Conservation (phyloP, 2,797 vertebrate genomes). For the Botia almorhae region DNA sequence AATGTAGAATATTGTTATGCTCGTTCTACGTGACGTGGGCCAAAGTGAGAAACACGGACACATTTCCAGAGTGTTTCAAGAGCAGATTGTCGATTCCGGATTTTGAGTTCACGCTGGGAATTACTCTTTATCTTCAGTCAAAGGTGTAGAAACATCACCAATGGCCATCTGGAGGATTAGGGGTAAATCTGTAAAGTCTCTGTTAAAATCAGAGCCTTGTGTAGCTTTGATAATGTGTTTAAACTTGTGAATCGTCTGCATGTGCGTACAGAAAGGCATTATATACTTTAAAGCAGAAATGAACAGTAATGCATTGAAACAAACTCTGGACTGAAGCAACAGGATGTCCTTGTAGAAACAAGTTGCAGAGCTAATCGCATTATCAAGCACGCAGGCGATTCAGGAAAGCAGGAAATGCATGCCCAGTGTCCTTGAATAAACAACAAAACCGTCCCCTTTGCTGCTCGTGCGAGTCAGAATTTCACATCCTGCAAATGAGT, state of each 20-base stretch:
- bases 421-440: conserved; percentile 47
- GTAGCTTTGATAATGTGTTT: conserved; percentile 16
- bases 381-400: conserved; percentile 55
- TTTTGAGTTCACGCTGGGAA: conserved; percentile 1
- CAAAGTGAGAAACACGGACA: neutral
- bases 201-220: too few relatives aligned
- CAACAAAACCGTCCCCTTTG: neutral
- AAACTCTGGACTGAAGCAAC: conserved; percentile 43
- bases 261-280: neutral
- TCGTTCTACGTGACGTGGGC: neutral
- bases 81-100: conserved; percentile 14
- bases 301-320: conserved; percentile 6
- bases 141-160: conserved; percentile 19
- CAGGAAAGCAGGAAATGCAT: conserved; percentile 61
- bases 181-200: neutral
- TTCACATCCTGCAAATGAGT: neutral
- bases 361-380: conserved; percentile 56
- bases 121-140: conserved; percentile 14
- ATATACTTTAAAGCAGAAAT: neutral
- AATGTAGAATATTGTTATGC: neutral
- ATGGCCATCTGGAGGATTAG: conserved; percentile 31
- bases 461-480: conserved; percentile 10
- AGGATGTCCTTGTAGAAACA: conserved; percentile 61
- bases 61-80: conserved; percentile 8
- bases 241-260: neutral